phyloP scores from a whole-genome alignment of 2,888 invertebrate genomes.

The Miltochrista miniata region DNA sequence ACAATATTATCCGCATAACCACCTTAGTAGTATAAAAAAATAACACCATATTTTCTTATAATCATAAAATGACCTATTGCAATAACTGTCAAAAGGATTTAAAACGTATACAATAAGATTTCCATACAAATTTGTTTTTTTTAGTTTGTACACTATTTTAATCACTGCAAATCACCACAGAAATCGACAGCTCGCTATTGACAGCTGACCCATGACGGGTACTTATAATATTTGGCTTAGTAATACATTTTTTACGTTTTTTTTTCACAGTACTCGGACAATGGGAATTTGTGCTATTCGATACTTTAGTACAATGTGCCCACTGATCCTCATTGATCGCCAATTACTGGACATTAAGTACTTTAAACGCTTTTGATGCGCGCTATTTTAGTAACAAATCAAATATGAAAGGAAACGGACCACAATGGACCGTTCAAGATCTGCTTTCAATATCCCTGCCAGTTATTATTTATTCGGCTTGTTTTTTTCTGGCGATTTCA shows the following conservation, averaged over 20 bases:
- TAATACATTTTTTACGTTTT: slow-evolving; percentile 56
- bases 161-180: slow-evolving; percentile 66
- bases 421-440: slow-evolving; percentile 74
- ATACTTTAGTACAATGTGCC: slow-evolving; percentile 79
- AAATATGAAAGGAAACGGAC: slow-evolving; percentile 66
- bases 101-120: background rate
- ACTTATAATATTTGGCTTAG: slow-evolving; percentile 53
- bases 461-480: slow-evolving; percentile 64
- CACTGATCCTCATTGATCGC: slow-evolving; percentile 84
- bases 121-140: background rate
- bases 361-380: slow-evolving; percentile 79
- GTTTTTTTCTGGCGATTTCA: slow-evolving; percentile 55
- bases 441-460: slow-evolving; percentile 61
- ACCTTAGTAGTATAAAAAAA: no score
- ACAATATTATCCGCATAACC: no score
- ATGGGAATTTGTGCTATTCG: slow-evolving; percentile 61
- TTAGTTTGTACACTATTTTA: slow-evolving; percentile 29
- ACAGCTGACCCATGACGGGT: slow-evolving; percentile 69
- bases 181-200: slow-evolving; percentile 65
- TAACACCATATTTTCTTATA: no score
- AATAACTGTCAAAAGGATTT: no score
- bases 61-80: no score
- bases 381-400: slow-evolving; percentile 82
- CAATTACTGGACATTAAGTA: slow-evolving; percentile 84
- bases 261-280: slow-evolving; percentile 65